phyloP scores from a whole-genome alignment of 2,888 invertebrate species.

The Arenicola marina region DNA sequence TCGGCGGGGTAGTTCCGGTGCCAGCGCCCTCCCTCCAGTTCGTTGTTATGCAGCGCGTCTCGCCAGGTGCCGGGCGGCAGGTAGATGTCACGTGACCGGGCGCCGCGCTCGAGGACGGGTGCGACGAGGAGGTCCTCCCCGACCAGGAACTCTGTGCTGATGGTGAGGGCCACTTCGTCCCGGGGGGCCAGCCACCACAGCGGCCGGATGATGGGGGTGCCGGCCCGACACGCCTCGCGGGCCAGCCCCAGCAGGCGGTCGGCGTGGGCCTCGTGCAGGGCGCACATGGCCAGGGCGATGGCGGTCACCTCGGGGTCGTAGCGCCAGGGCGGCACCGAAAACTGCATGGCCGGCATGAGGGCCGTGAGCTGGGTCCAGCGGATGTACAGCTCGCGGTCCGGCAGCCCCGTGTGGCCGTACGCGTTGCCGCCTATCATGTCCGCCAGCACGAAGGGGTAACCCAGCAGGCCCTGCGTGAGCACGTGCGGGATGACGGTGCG shows the following conservation, averaged over 20 bases:
- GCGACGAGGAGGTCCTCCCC: slow-evolving; percentile 55
- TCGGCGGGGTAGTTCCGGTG: too few species aligned
- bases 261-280: slow-evolving; percentile 24
- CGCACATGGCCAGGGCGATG: slow-evolving; percentile 31
- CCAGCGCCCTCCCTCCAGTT: too few species aligned
- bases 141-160: slow-evolving; percentile 70
- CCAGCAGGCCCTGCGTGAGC: slow-evolving; percentile 70
- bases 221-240: slow-evolving; percentile 39
- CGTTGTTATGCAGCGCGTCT: too few species aligned
- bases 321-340: slow-evolving; percentile 85
- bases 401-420: slow-evolving; percentile 28
- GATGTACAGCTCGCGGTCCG: slow-evolving; percentile 67
- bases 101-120: slow-evolving; percentile 51
- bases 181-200: slow-evolving; percentile 85
- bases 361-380: slow-evolving; percentile 70
- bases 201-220: slow-evolving; percentile 85
- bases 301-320: slow-evolving; percentile 71
- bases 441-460: slow-evolving; percentile 87
- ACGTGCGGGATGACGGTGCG: slow-evolving; percentile 83
- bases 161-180: slow-evolving; percentile 74
- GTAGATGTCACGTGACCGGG: slow-evolving; percentile 48
- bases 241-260: slow-evolving; percentile 42
- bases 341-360: slow-evolving; percentile 65
- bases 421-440: slow-evolving; percentile 87
- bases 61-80: slow-evolving; percentile 32